Evolutionary conservation across 2,797 vertebrate genomes (phyloP), one percentile per base, ranked within the genome.

Genomic region (Cirrhinus mrigala): DNA sequence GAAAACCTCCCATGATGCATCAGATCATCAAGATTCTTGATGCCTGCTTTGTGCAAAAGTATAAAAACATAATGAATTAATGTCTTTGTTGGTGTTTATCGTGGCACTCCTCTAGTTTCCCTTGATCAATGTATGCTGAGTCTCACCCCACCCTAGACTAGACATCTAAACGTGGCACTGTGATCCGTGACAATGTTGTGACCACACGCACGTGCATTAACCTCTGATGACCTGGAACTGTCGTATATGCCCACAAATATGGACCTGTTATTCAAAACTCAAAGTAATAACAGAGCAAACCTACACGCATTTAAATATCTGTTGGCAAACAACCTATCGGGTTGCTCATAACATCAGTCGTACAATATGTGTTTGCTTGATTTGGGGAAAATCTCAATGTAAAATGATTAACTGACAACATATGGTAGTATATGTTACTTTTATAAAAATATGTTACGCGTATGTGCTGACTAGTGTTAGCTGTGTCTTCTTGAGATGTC

Each of bases 161-260:
- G 58, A 83, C 58, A 58, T 46, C 54, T 74, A 74, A 80, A 85
- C 56, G 77, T 80, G 69, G 56, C 84, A 85, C 29, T 64, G 69
- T 64, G 56, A 79, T 71, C 24, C 3, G 1, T 73, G 54, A 22
- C 22, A 64, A 66, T 85, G 77, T 54, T 79, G 58, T 80, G 77
- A 73, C 58, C 56, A 50, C 69, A 66, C 33, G 29, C 77, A 85
- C 83, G 27, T 79, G 76, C 52, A 33, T 52, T 70, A 60, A 79
- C 54, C 66, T 79, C 76, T 18, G 40, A 24, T 75, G 70, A 75
- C 70, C 81, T 22, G 68, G 29, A 29, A 66, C 64, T 18, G 27
- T 81, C 6, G 7, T 48, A 24, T 27, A 9, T n/a, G 16, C 3
- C 15, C 6, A n/a, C 77, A 80, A 71, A 73, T 11, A 11, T 79